Conservation (phyloP, 2,113 vertebrate genomes). For the Bos indicus region DNA sequence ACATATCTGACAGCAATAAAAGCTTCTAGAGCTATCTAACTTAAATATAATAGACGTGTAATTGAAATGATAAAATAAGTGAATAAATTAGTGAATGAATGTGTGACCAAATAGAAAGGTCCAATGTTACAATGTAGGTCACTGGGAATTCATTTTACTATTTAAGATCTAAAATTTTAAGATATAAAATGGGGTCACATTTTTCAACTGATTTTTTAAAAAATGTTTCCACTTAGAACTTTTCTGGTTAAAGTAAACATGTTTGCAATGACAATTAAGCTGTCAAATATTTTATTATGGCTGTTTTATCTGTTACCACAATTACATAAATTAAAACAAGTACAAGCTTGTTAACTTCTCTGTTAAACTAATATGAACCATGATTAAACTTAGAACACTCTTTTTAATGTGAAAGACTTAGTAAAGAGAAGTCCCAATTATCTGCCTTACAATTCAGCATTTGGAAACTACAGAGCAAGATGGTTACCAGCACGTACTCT, state of each 20-base stretch:
- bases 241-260: neutral
- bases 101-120: neutral
- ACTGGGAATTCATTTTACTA: neutral
- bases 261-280: neutral
- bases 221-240: neutral
- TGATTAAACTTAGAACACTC: neutral
- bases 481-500: neutral
- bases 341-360: neutral
- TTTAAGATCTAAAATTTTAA: neutral
- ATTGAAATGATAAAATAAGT: neutral
- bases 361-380: neutral
- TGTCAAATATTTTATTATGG: neutral
- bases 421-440: neutral
- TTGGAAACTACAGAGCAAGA: neutral
- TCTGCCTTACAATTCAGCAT: neutral
- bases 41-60: neutral
- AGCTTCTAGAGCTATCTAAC: neutral
- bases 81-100: neutral
- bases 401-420: neutral
- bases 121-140: neutral
- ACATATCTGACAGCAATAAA: neutral
- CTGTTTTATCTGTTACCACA: neutral
- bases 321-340: neutral
- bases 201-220: constrained; percentile 13
- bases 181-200: neutral